phyloP scores from a whole-genome alignment of 2,888 invertebrate genomes.

The Trissolcus japonicus region DNA sequence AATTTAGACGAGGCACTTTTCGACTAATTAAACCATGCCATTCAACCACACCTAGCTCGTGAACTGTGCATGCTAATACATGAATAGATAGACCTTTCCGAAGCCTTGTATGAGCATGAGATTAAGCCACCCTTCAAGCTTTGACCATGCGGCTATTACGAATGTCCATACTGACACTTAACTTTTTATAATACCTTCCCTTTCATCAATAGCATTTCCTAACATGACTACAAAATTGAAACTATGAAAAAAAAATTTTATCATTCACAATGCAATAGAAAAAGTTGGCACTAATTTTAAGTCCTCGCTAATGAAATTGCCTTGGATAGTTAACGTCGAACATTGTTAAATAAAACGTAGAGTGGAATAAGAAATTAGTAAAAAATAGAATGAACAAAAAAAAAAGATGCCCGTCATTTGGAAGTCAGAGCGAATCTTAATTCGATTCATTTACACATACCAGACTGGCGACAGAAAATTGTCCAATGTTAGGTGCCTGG shows the following conservation, averaged over 20 bases:
- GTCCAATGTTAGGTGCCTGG: slow-evolving; percentile 53
- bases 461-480: slow-evolving; percentile 41
- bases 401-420: slow-evolving; percentile 9
- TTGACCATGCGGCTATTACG: slow-evolving; percentile 64
- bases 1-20: slow-evolving; percentile 60
- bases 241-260: slow-evolving; percentile 33
- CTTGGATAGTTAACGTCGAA: slow-evolving; percentile 3
- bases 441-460: slow-evolving; percentile 56
- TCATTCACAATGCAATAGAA: too few species aligned
- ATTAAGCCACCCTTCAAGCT: slow-evolving; percentile 57
- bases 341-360: background rate
- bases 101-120: slow-evolving; percentile 45
- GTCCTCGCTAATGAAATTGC: slow-evolving; percentile 12
- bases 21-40: slow-evolving; percentile 60
- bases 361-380: slow-evolving; percentile 24
- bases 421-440: slow-evolving; percentile 49
- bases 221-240: slow-evolving; percentile 5
- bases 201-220: slow-evolving; percentile 63
- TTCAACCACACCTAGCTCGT: slow-evolving; percentile 55
- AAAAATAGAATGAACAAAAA: slow-evolving; percentile 7
- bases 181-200: slow-evolving; percentile 60
- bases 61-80: slow-evolving; percentile 54
- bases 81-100: slow-evolving; percentile 29
- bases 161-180: slow-evolving; percentile 58
- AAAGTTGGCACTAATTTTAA: background rate